Base-by-base conservation (phyloP, 1,140 invertebrate genomes). In the Ips nitidus region DNA sequence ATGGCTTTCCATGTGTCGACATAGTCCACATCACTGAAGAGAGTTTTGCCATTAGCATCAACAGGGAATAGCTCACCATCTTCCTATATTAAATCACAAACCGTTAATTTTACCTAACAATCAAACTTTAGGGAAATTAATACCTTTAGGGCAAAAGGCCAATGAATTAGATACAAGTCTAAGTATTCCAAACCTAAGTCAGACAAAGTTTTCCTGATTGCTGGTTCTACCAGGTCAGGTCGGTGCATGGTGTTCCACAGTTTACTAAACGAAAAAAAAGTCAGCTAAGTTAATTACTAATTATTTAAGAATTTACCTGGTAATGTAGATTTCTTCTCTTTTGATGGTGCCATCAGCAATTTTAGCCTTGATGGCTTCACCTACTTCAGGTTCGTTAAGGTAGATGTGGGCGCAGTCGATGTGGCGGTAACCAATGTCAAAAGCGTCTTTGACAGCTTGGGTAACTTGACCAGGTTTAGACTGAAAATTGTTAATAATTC, bases 1-100 rank as follows among this genome's bases (percentile, higher is more conserved):
- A 98, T 86, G 39, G 86, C 94, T 81, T 87, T 88, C 94, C 95
- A 98, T 0, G 95, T 95, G 74, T 97, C 94, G 6, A 95, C 73
- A 75, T 91, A 96, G 80, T 97, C 94, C 1, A 86, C 83, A 4
- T 86, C 81, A 8, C 82, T 84, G 58, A 76, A 76, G 4, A 76
- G 71, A 1, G 75, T 63, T 75, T 71, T 83, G 8, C 86, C 89
- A 69, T 86, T 80, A 5, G 83, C 59, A n/a, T 61, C 40, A 8
- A 62, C 52, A 4, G 69, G 65, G 41, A 73, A 69, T 2, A 73
- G 52, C 7, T 42, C 67, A 47, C 57, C 65, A 6, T 62, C 66
- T 62, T 68, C 67, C 64, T 71, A 58, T 42, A 8, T 42, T 40
- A 66, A 64, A 62, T 50, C 0, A 36, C 4, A 1, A 56, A 2